Evolutionary conservation across 2,888 invertebrate genomes (phyloP).

Genomic region (Ormyrus thymus): DNA sequence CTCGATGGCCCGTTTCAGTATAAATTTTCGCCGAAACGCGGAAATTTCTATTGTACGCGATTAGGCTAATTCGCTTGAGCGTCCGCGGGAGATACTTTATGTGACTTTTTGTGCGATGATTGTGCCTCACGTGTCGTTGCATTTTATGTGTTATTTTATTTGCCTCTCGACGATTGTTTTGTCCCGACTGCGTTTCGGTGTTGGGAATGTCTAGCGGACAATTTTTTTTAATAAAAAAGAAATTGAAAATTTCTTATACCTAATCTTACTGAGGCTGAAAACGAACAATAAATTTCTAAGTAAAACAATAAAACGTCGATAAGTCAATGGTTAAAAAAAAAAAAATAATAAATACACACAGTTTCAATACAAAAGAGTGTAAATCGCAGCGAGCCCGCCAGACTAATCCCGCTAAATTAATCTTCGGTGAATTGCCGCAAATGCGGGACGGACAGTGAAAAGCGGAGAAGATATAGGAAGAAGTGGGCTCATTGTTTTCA

Average conservation of each 20-base stretch:
- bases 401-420: conserved; percentile 49
- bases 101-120: neutral
- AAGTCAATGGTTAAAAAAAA: neutral
- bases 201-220: neutral
- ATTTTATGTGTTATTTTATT: neutral
- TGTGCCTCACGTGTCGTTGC: neutral
- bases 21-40: conserved; percentile 48
- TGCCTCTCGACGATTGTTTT: neutral
- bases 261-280: no score
- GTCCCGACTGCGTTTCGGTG: neutral
- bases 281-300: no score
- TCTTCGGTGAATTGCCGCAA: conserved; percentile 41
- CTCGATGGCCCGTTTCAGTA: neutral
- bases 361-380: conserved; percentile 28
- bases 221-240: neutral
- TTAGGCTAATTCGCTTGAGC: conserved; percentile 17
- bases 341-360: neutral
- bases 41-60: conserved; percentile 16
- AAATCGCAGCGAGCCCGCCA: conserved; percentile 20
- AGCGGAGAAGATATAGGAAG: conserved; percentile 37
- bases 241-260: neutral
- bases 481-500: conserved; percentile 56
- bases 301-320: no score
- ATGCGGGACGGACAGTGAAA: conserved; percentile 32
- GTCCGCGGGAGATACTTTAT: neutral